Base-by-base conservation (phyloP, 2,797 vertebrate genomes). In the Pangasius krempfi region DNA sequence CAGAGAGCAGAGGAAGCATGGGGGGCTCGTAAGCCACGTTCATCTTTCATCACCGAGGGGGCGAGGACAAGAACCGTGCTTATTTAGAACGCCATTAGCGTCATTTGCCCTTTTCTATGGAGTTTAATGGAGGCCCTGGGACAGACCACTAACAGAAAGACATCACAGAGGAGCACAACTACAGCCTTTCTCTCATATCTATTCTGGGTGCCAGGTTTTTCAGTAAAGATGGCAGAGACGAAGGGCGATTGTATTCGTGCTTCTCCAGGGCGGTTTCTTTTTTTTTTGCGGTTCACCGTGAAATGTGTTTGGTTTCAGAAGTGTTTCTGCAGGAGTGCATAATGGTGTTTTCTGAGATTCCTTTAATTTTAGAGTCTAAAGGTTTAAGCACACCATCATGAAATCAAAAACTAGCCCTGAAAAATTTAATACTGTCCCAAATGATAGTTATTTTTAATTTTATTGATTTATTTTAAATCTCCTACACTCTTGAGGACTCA, bases 41-140 rank as follows among this genome's bases (percentile, higher is more conserved):
- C 72, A 76, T 89, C 86, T 62, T 86, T 89, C 78, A 66, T 75
- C 66, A 81, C 37, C 1, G 73, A 87, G 80, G 58, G 30, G 0
- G 37, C 25, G 66, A 86, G 52, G n/a, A 85, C 62, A 81, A 33
- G 84, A 56, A 79, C 73, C 50, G 0, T 66, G 54, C 70, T 88
- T 86, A 79, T 86, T 87, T 86, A 88, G 82, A 88, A 84, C 60
- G 47, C 85, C 87, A 88, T 91, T 92, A 91, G 88, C 66, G 73
- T 87, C 50, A 18, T 89, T 92, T 91, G 88, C 88, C 70, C 89
- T 90, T 92, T 90, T 54, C 62, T 37, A 22, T 50, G 2, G 75
- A 87, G 78, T 89, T 86, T 84, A 89, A 90, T 70, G 52, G 79
- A 90, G 70, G 52, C 70, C 70, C 60, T 54, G 89, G 88, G 86